These are phyloP conservation scores for Tetraodon nigroviridis DNA, from an alignment of 2,113 vertebrate species.

Conservation along the genomic window DNA sequence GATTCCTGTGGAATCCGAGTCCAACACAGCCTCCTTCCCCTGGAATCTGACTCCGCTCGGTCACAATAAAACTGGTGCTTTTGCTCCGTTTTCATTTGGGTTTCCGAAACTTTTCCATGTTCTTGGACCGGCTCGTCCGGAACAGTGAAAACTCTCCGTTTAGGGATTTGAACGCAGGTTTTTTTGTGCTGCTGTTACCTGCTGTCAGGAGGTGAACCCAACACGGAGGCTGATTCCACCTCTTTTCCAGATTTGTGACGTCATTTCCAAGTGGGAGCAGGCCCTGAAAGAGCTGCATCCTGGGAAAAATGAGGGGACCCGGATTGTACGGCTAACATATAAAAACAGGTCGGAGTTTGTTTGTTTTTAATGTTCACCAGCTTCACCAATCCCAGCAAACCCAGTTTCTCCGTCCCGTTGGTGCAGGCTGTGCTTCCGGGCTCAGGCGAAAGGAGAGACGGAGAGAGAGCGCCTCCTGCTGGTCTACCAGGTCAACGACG, in stretches of 20 bases:
- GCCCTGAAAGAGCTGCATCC: conserved; percentile 84
- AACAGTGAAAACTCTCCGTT: background rate
- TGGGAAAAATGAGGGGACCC: conserved; percentile 85
- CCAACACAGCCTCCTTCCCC: background rate
- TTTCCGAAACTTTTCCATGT: conserved; percentile 6
- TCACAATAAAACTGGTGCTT: conserved; percentile 2
- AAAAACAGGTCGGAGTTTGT: conserved; percentile 79
- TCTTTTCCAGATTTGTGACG: conserved; percentile 82
- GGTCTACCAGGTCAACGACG: conserved; percentile 83
- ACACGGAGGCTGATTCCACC: background rate
- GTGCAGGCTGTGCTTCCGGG: conserved; percentile 79
- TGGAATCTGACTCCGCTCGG: conserved; percentile 13
- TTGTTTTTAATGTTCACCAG: too few species aligned
- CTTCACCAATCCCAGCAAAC: too few species aligned
- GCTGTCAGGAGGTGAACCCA: background rate
- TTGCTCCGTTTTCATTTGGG: conserved; percentile 7
- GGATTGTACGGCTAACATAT: conserved; percentile 84
- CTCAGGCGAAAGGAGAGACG: conserved; percentile 83
- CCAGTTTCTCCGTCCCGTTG: background rate
- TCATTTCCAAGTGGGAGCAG: conserved; percentile 91
- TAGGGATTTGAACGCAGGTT: background rate
- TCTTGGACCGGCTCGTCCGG: background rate
- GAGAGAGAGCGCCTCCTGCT: conserved; percentile 86
- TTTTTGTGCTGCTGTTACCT: conserved; percentile 8
- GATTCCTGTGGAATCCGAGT: conserved; percentile 1